Evolutionary conservation across 1,140 invertebrate species (phyloP).

Genomic region (Hypothenemus hampei): DNA sequence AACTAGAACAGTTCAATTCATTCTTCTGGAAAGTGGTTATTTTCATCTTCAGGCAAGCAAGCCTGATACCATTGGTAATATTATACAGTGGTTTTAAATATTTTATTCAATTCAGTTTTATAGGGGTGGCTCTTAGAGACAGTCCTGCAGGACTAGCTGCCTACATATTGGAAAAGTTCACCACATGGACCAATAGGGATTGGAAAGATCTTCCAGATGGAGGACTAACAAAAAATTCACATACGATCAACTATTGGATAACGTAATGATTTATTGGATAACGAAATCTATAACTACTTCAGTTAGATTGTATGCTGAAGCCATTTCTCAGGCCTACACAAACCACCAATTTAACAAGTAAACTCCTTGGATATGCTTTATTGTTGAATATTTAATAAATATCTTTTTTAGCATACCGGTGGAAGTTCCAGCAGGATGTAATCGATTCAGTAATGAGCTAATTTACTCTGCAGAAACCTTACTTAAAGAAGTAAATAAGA

Average conservation of each 20-base stretch:
- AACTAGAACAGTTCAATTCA: not conserved
- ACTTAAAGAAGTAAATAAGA: constrained; percentile 54
- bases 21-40: constrained; percentile 66
- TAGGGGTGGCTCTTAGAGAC: constrained; percentile 57
- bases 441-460: constrained; percentile 61
- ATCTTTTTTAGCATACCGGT: constrained; percentile 35
- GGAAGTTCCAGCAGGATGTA: constrained; percentile 56
- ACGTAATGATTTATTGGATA: constrained; percentile 85
- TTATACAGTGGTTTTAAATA: too few relatives aligned
- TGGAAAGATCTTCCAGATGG: constrained; percentile 61
- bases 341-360: constrained; percentile 50
- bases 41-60: constrained; percentile 83
- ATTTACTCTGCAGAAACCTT: constrained; percentile 53
- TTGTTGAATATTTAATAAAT: not conserved
- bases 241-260: constrained; percentile 76
- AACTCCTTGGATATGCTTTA: too few relatives aligned
- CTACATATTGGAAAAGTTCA: constrained; percentile 85
- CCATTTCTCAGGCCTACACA: constrained; percentile 43
- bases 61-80: constrained; percentile 84
- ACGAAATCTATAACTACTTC: constrained; percentile 72
- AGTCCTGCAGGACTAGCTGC: constrained; percentile 72
- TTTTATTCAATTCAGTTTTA: constrained; percentile 22
- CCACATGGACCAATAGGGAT: constrained; percentile 61
- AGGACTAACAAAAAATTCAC: constrained; percentile 60
- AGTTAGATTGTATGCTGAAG: constrained; percentile 70